These are phyloP conservation scores for Lasioglossum morio DNA, from an alignment of 2,888 invertebrate species.

Conservation along the genomic window DNA sequence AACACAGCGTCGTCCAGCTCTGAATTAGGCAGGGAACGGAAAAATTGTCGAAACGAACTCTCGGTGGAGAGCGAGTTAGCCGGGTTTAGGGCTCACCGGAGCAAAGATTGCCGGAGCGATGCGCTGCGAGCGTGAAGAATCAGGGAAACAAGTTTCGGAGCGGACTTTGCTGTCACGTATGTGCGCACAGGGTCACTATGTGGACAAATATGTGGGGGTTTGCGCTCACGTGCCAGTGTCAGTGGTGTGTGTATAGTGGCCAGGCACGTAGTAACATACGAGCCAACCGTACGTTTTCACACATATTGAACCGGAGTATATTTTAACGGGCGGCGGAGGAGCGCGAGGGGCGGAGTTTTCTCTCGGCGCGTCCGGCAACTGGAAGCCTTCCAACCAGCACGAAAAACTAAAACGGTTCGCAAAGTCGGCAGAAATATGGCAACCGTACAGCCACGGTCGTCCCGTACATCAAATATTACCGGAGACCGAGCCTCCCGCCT, in stretches of 20 bases:
- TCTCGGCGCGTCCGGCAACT: conserved; percentile 66
- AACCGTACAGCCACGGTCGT: conserved; percentile 73
- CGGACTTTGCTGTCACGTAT: conserved; percentile 47
- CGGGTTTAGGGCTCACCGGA: not conserved
- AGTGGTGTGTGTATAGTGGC: conserved; percentile 12
- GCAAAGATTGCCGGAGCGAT: not conserved
- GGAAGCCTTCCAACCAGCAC: conserved; percentile 81
- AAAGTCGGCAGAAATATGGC: conserved; percentile 82
- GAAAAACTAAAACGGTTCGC: conserved; percentile 80
- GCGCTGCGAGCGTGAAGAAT: conserved; percentile 6
- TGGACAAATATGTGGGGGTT: conserved; percentile 49
- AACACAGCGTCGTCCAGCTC: not conserved
- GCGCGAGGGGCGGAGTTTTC: conserved; percentile 7
- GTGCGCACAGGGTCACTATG: conserved; percentile 44
- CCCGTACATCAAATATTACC: conserved; percentile 81
- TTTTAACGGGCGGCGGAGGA: conserved; percentile 67
- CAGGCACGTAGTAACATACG: conserved; percentile 63
- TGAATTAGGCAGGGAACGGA: not conserved
- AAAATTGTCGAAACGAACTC: not conserved
- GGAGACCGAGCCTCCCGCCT: conserved; percentile 43
- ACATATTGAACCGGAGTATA: conserved; percentile 77
- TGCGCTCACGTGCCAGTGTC: not conserved
- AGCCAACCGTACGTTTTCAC: conserved; percentile 75
- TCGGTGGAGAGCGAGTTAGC: not conserved
- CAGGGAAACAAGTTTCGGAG: conserved; percentile 60